A percentile compares a stretch with the other conserved stretches of the same genome.
These are phyloP conservation scores for Drosophila navojoa DNA, from an alignment of 1,140 invertebrate species.

Conservation along the genomic window DNA sequence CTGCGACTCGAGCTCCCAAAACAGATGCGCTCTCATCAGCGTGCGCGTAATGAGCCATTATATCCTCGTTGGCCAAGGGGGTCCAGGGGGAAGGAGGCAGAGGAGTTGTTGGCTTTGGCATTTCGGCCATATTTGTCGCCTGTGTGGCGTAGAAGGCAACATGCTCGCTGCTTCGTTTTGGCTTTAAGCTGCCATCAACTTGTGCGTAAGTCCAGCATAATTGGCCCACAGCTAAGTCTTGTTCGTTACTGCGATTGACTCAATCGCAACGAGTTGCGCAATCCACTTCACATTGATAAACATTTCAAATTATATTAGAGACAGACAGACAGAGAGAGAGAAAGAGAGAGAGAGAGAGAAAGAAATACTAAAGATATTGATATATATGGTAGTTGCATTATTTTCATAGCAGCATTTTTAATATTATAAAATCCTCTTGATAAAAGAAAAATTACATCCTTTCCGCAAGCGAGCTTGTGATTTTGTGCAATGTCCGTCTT, in stretches of 20 bases:
- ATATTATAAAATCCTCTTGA: too few relatives aligned
- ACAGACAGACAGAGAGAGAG: too few relatives aligned
- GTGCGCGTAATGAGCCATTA: conserved; percentile 70
- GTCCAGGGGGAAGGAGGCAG: not conserved
- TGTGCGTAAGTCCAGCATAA: conserved; percentile 60
- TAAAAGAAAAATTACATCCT: too few relatives aligned
- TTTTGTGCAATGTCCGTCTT: too few relatives aligned
- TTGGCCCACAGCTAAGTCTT: conserved; percentile 36
- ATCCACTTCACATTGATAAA: not conserved
- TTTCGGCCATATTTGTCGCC: conserved; percentile 79
- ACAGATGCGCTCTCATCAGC: conserved; percentile 51
- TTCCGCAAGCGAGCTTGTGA: too few relatives aligned
- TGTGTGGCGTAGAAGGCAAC: conserved; percentile 41
- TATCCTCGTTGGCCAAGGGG: conserved; percentile 24
- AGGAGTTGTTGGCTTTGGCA: conserved; percentile 39
- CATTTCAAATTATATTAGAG: not conserved
- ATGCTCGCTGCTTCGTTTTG: conserved; percentile 23
- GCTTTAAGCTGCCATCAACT: not conserved
- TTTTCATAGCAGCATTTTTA: too few relatives aligned
- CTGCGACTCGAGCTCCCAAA: not conserved
- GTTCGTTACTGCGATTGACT: too few relatives aligned
- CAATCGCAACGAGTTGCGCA: not conserved
- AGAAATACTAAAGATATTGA: too few relatives aligned
- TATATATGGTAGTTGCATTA: too few relatives aligned
- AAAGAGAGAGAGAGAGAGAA: too few relatives aligned